Base-by-base conservation (phyloP, 2,888 invertebrate genomes). In the Gasteruption jaculator region DNA sequence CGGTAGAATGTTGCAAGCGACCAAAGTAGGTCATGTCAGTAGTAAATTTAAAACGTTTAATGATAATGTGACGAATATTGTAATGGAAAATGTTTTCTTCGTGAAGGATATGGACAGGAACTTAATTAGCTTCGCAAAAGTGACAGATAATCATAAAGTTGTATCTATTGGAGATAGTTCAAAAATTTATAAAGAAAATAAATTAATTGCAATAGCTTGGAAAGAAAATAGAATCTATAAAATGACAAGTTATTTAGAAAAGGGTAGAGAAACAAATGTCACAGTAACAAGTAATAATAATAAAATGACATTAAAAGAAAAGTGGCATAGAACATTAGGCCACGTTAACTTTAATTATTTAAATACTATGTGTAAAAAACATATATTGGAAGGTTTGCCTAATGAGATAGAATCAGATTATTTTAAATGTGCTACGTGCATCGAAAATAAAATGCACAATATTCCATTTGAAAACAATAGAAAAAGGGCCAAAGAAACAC, bases 141-240 rank as follows among this genome's bases (percentile, higher is more conserved):
- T 42, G 15, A 37, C 37, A 8, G 30, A 37, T 15, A 31, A 32
- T 12, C 31, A 42, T 12, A 34, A 34, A 12, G 25, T 43, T 10
- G 8, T 45, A 15, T 33, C 38, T 3, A n/a, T 33, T 15, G 25
- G 14, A 2, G 18, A 30, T 22, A 39, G 24, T 7, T 24, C 33
- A 24, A 41, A 47, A 35, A 45, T 43, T 34, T 38, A 12, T n/a
- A 21, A 14, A 3, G 15, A 37, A 18, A 22, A 31, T 16, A 27
- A 41, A 39, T 39, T 38, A 25, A 30, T 26, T 41, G 36, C 42
- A 19, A 37, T 44, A 33, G 46, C 50, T 38, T 38, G 15, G 24
- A 41, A 46, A 39, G 39, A 45, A 37, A 37, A 41, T 12, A 30
- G 24, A 6, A 4, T 40, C 16, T 36, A 27, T 27, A 27, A 27